Conservation (phyloP, 2,113 vertebrate genomes). For the Urocolius indicus region DNA sequence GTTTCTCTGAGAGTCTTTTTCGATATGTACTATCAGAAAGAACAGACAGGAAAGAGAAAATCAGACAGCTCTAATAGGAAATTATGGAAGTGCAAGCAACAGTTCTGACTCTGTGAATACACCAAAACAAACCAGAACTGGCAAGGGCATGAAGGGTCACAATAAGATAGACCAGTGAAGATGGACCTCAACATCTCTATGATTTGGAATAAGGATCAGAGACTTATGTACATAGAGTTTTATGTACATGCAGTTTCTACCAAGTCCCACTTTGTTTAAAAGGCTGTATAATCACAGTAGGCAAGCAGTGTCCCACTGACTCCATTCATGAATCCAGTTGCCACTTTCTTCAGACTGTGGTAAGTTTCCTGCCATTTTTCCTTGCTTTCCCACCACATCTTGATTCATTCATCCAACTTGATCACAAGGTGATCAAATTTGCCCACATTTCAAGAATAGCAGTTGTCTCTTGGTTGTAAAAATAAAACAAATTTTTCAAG, state of each 20-base stretch:
- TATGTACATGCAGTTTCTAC: neutral
- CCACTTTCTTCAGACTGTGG: neutral
- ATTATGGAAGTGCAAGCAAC: fast-evolving
- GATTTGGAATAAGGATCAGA: neutral
- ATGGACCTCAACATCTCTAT: neutral
- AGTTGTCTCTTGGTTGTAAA: neutral
- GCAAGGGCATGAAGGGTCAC: neutral
- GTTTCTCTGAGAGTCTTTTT: neutral
- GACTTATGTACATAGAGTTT: fast-evolving
- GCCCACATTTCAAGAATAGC: neutral
- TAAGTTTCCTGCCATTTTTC: neutral
- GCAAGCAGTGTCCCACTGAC: neutral
- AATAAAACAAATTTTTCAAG: neutral
- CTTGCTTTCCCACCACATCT: neutral
- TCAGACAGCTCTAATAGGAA: neutral
- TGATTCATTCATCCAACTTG: neutral
- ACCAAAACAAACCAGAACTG: neutral
- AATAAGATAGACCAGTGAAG: neutral
- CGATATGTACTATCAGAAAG: neutral
- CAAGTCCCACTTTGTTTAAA: neutral
- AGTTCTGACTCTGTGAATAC: neutral
- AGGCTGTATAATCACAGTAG: neutral
- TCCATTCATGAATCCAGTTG: neutral
- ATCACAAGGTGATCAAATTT: neutral
- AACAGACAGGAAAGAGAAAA: neutral